Percentiles rank a stretch among this genome's conserved stretches.
phyloP scores from a whole-genome alignment of 30 jellyfish, hydroid and myxozoan species.

The Aurelia coerulea region DNA sequence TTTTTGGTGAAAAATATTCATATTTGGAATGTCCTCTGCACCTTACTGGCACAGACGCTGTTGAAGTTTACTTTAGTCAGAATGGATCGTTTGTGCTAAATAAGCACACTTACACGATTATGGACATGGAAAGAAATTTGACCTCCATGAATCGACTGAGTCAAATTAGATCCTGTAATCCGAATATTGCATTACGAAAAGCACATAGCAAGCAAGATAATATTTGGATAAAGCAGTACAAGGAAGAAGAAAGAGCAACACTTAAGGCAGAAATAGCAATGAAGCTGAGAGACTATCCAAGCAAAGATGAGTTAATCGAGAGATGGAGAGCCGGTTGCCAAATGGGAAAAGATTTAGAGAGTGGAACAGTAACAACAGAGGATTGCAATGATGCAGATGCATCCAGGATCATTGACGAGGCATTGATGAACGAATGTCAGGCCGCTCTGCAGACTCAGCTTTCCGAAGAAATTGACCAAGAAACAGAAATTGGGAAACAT shows the following conservation, averaged over 20 bases:
- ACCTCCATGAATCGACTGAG: conserved; percentile 29
- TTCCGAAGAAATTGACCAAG: conserved; percentile 1
- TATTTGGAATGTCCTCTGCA: conserved; percentile 27
- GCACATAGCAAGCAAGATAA: conserved; percentile 50
- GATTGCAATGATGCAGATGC: no score
- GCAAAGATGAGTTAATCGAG: no score
- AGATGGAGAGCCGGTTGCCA: no score
- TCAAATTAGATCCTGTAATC: conserved; percentile 27
- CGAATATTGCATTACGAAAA: conserved; percentile 10
- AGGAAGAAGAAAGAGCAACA: conserved; percentile 14
- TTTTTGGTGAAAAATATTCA: conserved; percentile 7
- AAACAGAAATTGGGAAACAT: conserved; percentile 17
- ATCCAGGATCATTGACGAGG: no score
- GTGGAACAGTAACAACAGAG: no score
- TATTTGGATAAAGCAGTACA: conserved; percentile 46
- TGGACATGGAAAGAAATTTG: conserved; percentile 50
- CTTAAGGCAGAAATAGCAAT: no score
- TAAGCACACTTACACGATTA: conserved; percentile 39
- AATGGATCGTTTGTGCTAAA: conserved; percentile 24
- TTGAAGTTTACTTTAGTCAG: conserved; percentile 45
- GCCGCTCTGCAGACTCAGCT: conserved; percentile 5
- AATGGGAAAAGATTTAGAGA: no score
- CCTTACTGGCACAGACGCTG: conserved; percentile 39
- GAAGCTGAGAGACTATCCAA: no score
- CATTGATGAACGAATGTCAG: no score